Percentiles rank a stretch among this genome's conserved stretches.
These are phyloP conservation scores for Prorops nasuta DNA, from an alignment of 1,140 invertebrate species.

Conservation along the genomic window DNA sequence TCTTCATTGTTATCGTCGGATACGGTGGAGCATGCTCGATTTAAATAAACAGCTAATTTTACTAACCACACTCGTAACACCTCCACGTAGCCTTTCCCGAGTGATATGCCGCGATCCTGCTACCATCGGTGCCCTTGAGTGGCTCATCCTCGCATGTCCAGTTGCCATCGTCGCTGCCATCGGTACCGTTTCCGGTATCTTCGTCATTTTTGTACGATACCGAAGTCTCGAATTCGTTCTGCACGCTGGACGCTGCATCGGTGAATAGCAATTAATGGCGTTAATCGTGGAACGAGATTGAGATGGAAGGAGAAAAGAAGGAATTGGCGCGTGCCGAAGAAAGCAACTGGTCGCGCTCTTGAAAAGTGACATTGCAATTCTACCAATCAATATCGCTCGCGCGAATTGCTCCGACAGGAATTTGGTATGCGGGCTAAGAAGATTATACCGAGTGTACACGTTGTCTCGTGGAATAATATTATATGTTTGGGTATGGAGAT, in stretches of 20 bases:
- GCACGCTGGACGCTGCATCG: conserved; percentile 48
- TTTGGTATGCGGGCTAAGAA: background rate
- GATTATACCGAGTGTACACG: too few relatives aligned
- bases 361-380: background rate
- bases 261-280: background rate
- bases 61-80: conserved; percentile 52
- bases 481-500: too few relatives aligned
- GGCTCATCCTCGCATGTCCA: conserved; percentile 53
- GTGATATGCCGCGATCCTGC: conserved; percentile 51
- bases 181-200: conserved; percentile 46
- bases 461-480: too few relatives aligned
- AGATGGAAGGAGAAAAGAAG: background rate
- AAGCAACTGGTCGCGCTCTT: conserved; percentile 2
- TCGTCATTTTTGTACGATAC: conserved; percentile 53
- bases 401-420: background rate
- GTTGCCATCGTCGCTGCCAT: conserved; percentile 49
- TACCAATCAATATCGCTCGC: background rate
- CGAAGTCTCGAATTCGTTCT: conserved; percentile 54
- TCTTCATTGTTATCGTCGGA: too few relatives aligned
- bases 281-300: background rate
- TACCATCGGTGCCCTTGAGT: conserved; percentile 51
- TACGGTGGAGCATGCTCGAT: too few relatives aligned
- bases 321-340: background rate
- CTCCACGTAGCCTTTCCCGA: conserved; percentile 49
- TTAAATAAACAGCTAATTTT: too few relatives aligned